Evolutionary conservation across 2,888 invertebrate genomes (phyloP).

Genomic region (Amphipoea oculea): DNA sequence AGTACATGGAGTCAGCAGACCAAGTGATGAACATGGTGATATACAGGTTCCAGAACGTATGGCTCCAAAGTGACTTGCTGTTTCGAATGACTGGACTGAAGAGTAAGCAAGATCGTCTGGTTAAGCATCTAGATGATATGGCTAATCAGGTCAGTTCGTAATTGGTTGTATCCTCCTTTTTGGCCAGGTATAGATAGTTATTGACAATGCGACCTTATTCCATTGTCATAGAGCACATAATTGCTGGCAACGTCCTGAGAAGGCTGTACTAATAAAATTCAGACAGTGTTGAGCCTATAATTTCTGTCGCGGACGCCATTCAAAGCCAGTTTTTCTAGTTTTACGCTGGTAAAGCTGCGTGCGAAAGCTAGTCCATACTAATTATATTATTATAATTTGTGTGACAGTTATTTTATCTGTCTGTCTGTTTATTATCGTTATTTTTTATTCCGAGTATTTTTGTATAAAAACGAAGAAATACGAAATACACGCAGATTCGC

Average conservation of each 20-base stretch:
- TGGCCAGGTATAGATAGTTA: too few species aligned
- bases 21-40: conserved; percentile 40
- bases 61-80: conserved; percentile 49
- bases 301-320: neutral
- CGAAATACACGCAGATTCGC: neutral
- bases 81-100: conserved; percentile 43
- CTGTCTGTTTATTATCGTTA: neutral
- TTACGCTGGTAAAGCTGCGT: neutral
- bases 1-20: conserved; percentile 46
- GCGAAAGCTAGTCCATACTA: neutral
- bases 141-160: conserved; percentile 35
- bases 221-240: neutral
- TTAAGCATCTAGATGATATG: conserved; percentile 41
- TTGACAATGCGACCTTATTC: neutral
- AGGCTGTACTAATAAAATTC: neutral
- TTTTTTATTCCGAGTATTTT: neutral
- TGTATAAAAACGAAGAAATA: neutral
- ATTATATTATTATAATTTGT: neutral
- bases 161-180: neutral
- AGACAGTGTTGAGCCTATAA: neutral
- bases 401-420: neutral
- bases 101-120: conserved; percentile 43
- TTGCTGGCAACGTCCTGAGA: neutral
- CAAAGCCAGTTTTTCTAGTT: neutral
- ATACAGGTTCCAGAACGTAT: conserved; percentile 40